Conservation (phyloP, 2,888 invertebrate genomes). For the Luperina testacea region DNA sequence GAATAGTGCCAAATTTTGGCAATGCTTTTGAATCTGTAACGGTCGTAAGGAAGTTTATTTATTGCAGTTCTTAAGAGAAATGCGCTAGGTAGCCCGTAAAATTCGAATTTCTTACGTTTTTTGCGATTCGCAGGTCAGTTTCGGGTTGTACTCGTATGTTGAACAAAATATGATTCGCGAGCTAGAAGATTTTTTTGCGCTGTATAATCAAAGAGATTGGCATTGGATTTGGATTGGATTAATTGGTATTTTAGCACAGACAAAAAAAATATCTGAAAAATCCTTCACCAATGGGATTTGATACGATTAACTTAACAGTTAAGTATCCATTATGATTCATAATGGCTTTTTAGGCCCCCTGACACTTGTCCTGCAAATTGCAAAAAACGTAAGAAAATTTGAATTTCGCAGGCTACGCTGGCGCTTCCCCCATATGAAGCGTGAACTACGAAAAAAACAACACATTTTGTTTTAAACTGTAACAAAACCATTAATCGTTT, state of each 20-base stretch:
- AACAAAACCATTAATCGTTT: slow-evolving; percentile 1
- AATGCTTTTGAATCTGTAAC: slow-evolving; percentile 21
- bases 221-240: too few species aligned
- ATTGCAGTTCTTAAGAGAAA: neutral
- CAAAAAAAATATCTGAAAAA: too few species aligned
- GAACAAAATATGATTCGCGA: neutral
- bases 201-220: too few species aligned
- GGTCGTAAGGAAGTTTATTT: slow-evolving; percentile 8
- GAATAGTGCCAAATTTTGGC: slow-evolving; percentile 24
- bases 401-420: neutral
- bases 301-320: too few species aligned
- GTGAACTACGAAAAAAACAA: slow-evolving; percentile 4
- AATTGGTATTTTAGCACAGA: too few species aligned
- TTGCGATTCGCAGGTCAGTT: neutral
- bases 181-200: too few species aligned
- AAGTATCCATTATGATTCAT: too few species aligned
- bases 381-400: neutral
- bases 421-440: neutral
- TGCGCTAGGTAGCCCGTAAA: too few species aligned
- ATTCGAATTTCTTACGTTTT: neutral
- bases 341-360: too few species aligned
- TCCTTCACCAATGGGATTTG: too few species aligned
- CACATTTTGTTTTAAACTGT: neutral
- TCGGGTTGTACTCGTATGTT: neutral
- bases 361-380: neutral